Conservation (phyloP, 2,888 invertebrate genomes). For the Phortica okadai region DNA sequence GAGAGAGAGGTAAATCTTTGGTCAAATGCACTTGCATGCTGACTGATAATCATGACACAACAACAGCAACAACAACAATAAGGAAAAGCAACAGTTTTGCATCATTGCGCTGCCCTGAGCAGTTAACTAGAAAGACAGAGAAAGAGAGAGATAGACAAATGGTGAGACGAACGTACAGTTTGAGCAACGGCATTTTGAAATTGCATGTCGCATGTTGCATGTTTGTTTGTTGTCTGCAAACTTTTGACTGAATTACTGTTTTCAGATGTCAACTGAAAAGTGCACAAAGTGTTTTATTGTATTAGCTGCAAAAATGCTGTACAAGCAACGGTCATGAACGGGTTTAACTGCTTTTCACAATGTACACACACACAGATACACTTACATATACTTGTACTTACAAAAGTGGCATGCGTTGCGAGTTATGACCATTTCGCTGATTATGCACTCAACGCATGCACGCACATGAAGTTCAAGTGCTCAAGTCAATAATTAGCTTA, state of each 20-base stretch:
- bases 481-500: constrained; percentile 5
- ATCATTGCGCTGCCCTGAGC: background rate
- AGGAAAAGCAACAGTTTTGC: constrained; percentile 4
- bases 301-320: constrained; percentile 1
- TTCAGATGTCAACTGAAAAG: constrained; percentile 31
- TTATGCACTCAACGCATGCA: constrained; percentile 9
- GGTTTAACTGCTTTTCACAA: constrained; percentile 26
- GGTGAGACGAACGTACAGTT: background rate
- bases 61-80: background rate
- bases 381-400: background rate
- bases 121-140: background rate
- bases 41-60: background rate
- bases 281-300: background rate
- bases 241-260: constrained; percentile 17
- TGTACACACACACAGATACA: background rate
- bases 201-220: constrained; percentile 9
- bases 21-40: background rate
- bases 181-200: background rate
- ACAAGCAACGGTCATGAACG: constrained; percentile 31
- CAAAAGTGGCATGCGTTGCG: background rate
- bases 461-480: constrained; percentile 20
- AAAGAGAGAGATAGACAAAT: constrained; percentile 41
- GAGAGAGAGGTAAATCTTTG: background rate
- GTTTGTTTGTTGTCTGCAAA: background rate
- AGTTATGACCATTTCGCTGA: constrained; percentile 10